phyloP scores from a whole-genome alignment of 2,113 vertebrate genomes.

The Gambusia affinis region DNA sequence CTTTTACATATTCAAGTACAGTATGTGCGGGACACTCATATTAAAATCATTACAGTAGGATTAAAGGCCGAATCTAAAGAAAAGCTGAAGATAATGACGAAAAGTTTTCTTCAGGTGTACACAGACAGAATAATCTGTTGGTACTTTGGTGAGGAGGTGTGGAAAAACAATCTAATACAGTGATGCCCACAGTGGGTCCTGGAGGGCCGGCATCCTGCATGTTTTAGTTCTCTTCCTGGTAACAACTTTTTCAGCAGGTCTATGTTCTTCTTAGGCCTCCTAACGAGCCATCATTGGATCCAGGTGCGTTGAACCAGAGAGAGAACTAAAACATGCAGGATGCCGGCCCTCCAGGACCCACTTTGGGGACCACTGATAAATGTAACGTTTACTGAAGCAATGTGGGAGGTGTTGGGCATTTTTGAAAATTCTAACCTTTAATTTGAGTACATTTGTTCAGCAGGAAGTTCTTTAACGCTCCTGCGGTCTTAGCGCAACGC shows the following conservation, averaged over 20 bases:
- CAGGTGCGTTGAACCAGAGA: too few relatives aligned
- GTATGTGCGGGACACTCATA: slow-evolving; percentile 73
- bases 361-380: neutral
- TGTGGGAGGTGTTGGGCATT: neutral
- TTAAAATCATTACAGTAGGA: neutral
- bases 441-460: neutral
- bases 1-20: slow-evolving; percentile 77
- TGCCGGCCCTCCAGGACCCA: too few relatives aligned
- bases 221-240: too few relatives aligned
- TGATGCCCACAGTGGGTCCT: too few relatives aligned
- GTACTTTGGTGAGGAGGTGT: neutral
- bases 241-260: too few relatives aligned
- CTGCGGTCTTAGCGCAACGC: too few relatives aligned
- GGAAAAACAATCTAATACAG: neutral
- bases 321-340: too few relatives aligned
- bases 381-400: neutral
- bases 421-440: neutral
- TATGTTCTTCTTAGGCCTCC: too few relatives aligned
- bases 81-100: slow-evolving; percentile 30
- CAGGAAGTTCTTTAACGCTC: too few relatives aligned
- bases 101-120: slow-evolving; percentile 70
- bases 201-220: too few relatives aligned
- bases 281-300: too few relatives aligned
- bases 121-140: slow-evolving; percentile 7
- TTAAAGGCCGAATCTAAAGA: slow-evolving; percentile 33